Evolutionary conservation across 2,113 vertebrate species (phyloP).

Genomic region (Anser brachyrhynchus): DNA sequence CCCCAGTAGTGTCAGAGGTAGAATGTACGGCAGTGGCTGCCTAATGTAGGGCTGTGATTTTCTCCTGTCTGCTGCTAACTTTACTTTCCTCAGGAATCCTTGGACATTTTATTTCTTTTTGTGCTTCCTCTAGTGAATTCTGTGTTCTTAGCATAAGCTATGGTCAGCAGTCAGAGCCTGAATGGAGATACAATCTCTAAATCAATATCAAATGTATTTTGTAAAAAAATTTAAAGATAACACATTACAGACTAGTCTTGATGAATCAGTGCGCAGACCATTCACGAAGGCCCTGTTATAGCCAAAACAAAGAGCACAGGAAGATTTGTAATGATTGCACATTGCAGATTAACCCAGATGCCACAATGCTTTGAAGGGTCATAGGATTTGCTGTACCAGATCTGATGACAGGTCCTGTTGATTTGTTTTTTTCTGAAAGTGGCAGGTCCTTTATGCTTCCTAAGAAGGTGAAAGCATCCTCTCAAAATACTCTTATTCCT

Average conservation of each 20-base stretch:
- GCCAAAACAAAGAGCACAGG: not conserved
- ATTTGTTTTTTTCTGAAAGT: not conserved
- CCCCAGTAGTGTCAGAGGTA: not conserved
- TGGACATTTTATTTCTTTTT: not conserved
- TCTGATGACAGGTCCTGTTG: not conserved
- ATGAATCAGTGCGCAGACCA: not conserved
- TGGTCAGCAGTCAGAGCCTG: not conserved
- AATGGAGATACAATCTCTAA: not conserved
- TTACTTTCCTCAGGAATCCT: not conserved
- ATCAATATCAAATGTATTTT: not conserved
- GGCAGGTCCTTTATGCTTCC: not conserved
- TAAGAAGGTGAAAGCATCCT: not conserved
- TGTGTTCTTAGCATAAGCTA: not conserved
- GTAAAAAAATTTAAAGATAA: not conserved
- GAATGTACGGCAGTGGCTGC: not conserved
- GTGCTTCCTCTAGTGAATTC: not conserved
- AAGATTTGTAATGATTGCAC: not conserved
- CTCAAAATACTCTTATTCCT: not conserved
- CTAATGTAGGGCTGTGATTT: not conserved
- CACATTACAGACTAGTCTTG: not conserved
- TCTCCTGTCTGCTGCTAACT: not conserved
- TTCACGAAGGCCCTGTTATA: not conserved
- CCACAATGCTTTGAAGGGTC: not conserved
- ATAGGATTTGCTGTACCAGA: not conserved
- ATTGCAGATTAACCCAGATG: not conserved